phyloP scores from a whole-genome alignment of 2,113 vertebrate genomes.

The Pterocles burchelli region DNA sequence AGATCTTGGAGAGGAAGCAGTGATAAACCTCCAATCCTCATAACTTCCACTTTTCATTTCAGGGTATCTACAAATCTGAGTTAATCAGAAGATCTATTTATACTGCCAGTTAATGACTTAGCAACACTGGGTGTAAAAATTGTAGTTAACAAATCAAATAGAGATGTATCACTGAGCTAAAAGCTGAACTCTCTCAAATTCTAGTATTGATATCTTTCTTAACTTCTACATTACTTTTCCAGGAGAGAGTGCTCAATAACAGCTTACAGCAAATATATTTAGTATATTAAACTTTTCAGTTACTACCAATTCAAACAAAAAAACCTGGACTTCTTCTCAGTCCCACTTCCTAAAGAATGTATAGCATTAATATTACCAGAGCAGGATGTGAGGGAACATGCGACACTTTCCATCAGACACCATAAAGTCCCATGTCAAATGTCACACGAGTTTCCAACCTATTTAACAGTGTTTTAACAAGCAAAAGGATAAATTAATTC shows the following conservation, averaged over 20 bases:
- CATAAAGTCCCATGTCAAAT: background rate
- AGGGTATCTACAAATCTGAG: background rate
- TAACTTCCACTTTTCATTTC: background rate
- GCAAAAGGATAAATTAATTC: background rate
- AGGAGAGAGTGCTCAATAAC: background rate
- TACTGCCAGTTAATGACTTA: background rate
- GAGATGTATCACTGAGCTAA: background rate
- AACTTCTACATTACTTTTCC: background rate
- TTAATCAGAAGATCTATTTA: background rate
- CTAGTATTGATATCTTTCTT: background rate
- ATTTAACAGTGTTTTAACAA: conserved; percentile 9
- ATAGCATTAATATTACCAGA: background rate
- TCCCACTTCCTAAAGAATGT: background rate
- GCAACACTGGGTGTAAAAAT: background rate
- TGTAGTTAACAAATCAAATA: background rate
- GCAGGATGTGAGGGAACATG: background rate
- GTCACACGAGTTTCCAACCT: background rate
- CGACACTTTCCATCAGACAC: background rate
- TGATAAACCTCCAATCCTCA: background rate
- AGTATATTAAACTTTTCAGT: background rate
- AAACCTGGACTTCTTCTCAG: background rate
- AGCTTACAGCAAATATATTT: background rate
- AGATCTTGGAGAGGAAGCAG: background rate
- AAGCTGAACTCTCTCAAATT: background rate
- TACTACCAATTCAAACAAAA: conserved; percentile 5